Conservation (phyloP, 2,797 vertebrate genomes). For the Pterois miles region DNA sequence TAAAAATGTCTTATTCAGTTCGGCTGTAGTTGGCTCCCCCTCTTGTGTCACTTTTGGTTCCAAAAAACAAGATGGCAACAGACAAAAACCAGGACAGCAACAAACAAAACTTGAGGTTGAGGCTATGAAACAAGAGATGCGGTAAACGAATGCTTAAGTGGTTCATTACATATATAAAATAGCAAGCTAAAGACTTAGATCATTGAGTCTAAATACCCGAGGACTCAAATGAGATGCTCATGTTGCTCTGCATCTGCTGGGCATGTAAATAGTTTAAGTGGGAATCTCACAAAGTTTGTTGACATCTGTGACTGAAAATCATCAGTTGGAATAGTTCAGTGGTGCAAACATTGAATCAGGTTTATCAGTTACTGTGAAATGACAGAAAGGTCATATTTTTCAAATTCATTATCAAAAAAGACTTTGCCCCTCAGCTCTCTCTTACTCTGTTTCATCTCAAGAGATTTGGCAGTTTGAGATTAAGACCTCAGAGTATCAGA, state of each 20-base stretch:
- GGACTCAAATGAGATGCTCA: not conserved
- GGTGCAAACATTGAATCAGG: not conserved
- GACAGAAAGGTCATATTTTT: not conserved
- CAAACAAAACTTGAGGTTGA: too few species aligned
- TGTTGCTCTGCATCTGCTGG: too few species aligned
- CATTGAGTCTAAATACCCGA: not conserved
- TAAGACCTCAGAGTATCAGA: slow-evolving; percentile 4
- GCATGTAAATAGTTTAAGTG: not conserved
- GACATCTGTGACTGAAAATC: not conserved
- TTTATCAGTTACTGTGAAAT: not conserved
- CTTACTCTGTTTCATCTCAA: not conserved
- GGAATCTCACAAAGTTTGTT: not conserved
- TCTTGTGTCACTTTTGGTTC: too few species aligned
- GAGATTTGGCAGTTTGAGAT: slow-evolving; percentile 7
- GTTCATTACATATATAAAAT: not conserved
- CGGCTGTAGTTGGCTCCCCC: too few species aligned
- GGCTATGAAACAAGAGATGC: not conserved
- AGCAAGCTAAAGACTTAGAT: not conserved
- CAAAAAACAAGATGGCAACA: too few species aligned
- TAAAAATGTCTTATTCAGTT: too few species aligned
- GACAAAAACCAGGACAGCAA: too few species aligned
- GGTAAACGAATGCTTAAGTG: not conserved
- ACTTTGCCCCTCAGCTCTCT: not conserved
- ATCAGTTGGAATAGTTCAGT: not conserved
- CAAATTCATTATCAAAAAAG: not conserved